Evolutionary conservation across 2,797 vertebrate genomes (phyloP).

Genomic region (Phylloscopus collybita): DNA sequence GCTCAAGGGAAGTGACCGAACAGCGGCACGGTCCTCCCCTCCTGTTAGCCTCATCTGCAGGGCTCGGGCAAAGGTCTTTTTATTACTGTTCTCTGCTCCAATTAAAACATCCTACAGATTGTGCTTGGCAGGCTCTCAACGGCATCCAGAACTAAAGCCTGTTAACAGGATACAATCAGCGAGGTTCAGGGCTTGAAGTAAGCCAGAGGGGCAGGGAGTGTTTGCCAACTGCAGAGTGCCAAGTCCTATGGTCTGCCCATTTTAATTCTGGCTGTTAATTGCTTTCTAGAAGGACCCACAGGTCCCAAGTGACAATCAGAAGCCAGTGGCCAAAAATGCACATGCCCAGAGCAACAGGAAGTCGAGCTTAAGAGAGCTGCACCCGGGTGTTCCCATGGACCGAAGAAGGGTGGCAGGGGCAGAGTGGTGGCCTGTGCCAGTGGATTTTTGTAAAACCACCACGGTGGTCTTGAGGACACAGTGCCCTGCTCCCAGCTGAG

Average conservation of each 20-base stretch:
- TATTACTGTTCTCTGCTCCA: slow-evolving; percentile 26
- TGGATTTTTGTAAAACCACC: not conserved
- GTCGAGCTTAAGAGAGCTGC: not conserved
- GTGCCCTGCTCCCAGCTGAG: not conserved
- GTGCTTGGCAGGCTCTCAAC: slow-evolving; percentile 27
- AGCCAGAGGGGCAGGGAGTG: slow-evolving; percentile 26
- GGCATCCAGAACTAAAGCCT: not conserved
- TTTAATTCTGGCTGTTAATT: slow-evolving; percentile 45
- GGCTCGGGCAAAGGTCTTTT: slow-evolving; percentile 15
- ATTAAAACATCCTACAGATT: slow-evolving; percentile 34
- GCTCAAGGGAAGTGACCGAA: not conserved
- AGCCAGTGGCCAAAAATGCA: not conserved
- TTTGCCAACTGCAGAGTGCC: slow-evolving; percentile 22
- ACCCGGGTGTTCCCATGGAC: not conserved
- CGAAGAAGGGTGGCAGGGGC: not conserved
- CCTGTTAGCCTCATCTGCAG: not conserved
- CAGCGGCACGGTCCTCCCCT: not conserved
- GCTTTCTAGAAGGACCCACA: slow-evolving; percentile 25
- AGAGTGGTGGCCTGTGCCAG: not conserved
- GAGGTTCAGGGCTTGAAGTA: slow-evolving; percentile 19
- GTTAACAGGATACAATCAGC: slow-evolving; percentile 8
- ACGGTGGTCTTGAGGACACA: not conserved
- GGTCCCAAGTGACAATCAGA: not conserved
- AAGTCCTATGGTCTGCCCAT: slow-evolving; percentile 20
- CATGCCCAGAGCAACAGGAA: not conserved